phyloP scores from a whole-genome alignment of 2,888 invertebrate genomes.

The Andrena praecox region DNA sequence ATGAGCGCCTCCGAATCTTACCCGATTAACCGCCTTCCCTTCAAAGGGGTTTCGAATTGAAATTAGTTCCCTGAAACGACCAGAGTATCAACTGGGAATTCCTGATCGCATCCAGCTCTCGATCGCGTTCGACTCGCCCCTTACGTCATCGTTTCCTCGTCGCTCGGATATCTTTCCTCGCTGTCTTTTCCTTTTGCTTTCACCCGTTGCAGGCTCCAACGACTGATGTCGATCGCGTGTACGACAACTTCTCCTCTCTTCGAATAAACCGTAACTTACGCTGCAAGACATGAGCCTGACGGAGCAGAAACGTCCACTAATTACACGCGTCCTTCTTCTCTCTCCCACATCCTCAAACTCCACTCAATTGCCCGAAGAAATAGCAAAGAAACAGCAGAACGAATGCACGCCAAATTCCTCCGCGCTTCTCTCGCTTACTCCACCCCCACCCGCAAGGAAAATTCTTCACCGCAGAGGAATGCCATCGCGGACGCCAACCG shows the following conservation, averaged over 20 bases:
- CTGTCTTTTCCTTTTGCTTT: slow-evolving; percentile 25
- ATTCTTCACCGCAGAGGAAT: not conserved
- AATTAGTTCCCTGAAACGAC: slow-evolving; percentile 1
- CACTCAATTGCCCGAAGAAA: not conserved
- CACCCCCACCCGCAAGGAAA: not conserved
- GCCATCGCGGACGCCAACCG: not conserved
- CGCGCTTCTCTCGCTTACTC: not conserved
- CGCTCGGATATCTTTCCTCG: slow-evolving; percentile 16
- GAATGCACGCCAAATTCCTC: not conserved
- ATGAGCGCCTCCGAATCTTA: not conserved
- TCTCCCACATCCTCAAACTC: not conserved
- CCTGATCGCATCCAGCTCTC: slow-evolving; percentile 16
- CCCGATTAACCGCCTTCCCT: slow-evolving; percentile 27
- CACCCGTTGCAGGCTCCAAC: not conserved
- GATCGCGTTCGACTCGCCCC: slow-evolving; percentile 3
- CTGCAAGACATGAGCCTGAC: not conserved
- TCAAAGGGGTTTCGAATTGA: not conserved
- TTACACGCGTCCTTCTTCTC: not conserved
- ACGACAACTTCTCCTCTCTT: not conserved
- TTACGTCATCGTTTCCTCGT: slow-evolving; percentile 27
- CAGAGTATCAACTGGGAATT: slow-evolving; percentile 7
- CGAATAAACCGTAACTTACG: not conserved
- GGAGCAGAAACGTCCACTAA: not conserved
- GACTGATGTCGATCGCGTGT: not conserved
- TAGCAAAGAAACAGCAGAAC: not conserved